Percentiles rank a stretch among this genome's conserved stretches.
phyloP scores from a whole-genome alignment of 2,888 invertebrate species.

The Lasius fuliginosus region DNA sequence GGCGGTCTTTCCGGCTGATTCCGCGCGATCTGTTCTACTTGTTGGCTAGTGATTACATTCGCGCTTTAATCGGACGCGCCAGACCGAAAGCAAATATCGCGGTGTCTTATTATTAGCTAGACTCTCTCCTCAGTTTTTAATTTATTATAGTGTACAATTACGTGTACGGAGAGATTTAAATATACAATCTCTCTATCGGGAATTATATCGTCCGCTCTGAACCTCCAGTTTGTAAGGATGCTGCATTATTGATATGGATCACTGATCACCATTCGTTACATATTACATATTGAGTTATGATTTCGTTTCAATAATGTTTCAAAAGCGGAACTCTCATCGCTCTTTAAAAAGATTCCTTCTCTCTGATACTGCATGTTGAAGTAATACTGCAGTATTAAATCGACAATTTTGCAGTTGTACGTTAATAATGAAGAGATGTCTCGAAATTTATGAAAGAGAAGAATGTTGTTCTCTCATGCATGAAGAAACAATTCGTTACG shows the following conservation, averaged over 20 bases:
- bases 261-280: not conserved
- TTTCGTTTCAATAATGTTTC: not conserved
- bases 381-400: not conserved
- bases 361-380: not conserved
- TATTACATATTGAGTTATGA: not conserved
- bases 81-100: not conserved
- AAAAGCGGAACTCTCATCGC: not conserved
- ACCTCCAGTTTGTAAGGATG: not conserved
- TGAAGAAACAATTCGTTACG: not conserved
- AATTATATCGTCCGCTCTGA: not conserved
- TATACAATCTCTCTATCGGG: not conserved
- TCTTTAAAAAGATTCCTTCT: not conserved
- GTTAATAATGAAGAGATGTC: not conserved
- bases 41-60: not conserved
- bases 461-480: slow-evolving; percentile 12
- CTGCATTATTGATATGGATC: not conserved
- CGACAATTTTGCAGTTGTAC: not conserved
- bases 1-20: not conserved
- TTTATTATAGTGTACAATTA: not conserved
- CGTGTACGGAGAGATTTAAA: not conserved
- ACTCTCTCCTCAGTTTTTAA: not conserved
- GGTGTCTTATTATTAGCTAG: not conserved
- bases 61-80: slow-evolving; percentile 1
- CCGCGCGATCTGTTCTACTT: slow-evolving; percentile 3
- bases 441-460: not conserved